Evolutionary conservation across 2,888 invertebrate species (phyloP), one percentile per base, ranked within the genome.

Genomic region (Petrolisthes manimaculis): DNA sequence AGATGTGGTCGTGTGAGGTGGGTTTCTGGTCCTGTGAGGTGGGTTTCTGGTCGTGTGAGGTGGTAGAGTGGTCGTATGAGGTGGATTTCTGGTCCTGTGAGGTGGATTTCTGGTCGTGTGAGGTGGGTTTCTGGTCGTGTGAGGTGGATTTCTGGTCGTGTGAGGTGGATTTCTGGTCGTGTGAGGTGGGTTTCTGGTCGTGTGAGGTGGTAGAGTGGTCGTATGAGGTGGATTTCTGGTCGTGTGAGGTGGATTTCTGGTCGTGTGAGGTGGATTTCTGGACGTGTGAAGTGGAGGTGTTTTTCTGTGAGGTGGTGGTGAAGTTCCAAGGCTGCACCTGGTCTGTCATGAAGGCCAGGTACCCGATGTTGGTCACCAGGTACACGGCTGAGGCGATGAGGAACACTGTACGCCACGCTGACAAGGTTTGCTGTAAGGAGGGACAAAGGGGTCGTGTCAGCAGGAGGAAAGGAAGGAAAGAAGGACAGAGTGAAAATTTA

Each of bases 341-440:
- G 0, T 96, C 96, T 91, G 96, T 96, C 2, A 96, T 96, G 92
- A 96, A 96, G 91, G 96, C 94, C 89, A 97, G 93, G 92, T 97
- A 97, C 92, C 97, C 95, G 71, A 96, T 94, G 93, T 96, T 96
- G 0, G 95, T 94, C 14, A 94, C 95, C 81, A 96, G 95, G 92
- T 96, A 96, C 85, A 97, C 95, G 0, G 95, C 95, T 0, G 96
- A 96, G 0, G 96, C 96, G 92, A 97, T 93, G 93, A 96, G 96
- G 93, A 97, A 97, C 51, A 97, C 96, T 91, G 95, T 94, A 53
- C 95, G 94, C 96, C 96, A 96, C 91, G 96, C 95, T 0, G 95
- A 95, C 37, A 96, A 92, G 0, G 96, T 96, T 94, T 96, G 95
- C 96, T 90, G 90, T 12, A 24, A n/a, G 79, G 79, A 18, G 14